Conservation (phyloP, 2,113 vertebrate species). For the Tychaedon coryphoeus region DNA sequence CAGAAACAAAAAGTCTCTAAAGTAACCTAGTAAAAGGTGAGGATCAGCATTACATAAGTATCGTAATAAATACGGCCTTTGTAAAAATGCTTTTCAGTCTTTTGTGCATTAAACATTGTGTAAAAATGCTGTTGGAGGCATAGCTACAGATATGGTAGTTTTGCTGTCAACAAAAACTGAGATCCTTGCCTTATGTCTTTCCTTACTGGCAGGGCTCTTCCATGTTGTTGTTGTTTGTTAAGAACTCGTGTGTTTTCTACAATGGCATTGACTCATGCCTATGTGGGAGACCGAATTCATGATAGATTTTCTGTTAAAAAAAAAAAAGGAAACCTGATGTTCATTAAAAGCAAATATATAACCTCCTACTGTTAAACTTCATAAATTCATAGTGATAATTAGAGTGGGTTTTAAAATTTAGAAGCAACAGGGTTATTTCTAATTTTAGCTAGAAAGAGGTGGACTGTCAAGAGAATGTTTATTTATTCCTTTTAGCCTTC, state of each 20-base stretch:
- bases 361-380: constrained; percentile 22
- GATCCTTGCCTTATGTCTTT: neutral
- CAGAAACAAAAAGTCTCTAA: neutral
- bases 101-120: neutral
- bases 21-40: neutral
- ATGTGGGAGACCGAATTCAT: constrained; percentile 32
- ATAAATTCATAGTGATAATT: constrained; percentile 51
- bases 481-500: neutral
- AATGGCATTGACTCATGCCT: neutral
- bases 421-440: neutral
- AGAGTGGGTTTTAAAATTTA: constrained; percentile 30
- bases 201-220: neutral
- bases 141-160: neutral
- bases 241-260: constrained; percentile 6
- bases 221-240: neutral
- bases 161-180: neutral
- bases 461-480: neutral
- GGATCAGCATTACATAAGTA: neutral
- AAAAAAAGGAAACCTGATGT: neutral
- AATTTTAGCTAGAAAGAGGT: constrained; percentile 21
- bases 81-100: neutral
- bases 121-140: neutral
- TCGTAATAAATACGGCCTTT: neutral
- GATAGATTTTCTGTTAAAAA: neutral
- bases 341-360: constrained; percentile 51